Evolutionary conservation across 2,888 invertebrate species (phyloP).

Genomic region (Meteorus cinctellus): DNA sequence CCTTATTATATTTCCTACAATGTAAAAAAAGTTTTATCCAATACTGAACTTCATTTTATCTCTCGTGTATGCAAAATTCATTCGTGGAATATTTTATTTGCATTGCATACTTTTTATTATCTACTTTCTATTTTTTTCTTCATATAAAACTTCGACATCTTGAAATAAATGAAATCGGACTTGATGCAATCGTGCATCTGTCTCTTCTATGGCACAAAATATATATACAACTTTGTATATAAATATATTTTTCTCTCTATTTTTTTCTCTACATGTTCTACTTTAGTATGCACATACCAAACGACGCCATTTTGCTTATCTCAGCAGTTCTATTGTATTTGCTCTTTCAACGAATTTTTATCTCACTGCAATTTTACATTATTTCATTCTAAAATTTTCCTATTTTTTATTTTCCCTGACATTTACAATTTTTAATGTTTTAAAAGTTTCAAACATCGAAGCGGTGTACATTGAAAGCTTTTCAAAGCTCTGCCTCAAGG

Average conservation of each 20-base stretch:
- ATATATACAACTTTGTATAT: too few relatives aligned
- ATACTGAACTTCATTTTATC: background rate
- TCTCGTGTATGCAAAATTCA: background rate
- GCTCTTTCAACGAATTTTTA: background rate
- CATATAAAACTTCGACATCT: background rate
- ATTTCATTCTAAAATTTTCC: background rate
- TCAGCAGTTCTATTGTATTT: conserved; percentile 8
- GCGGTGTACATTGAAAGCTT: background rate
- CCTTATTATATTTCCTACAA: too few relatives aligned
- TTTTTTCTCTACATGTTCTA: background rate
- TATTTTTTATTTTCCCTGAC: background rate
- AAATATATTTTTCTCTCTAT: background rate
- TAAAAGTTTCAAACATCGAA: background rate
- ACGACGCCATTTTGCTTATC: background rate
- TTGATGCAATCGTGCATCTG: background rate
- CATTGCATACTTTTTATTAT: background rate
- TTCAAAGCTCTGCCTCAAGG: background rate
- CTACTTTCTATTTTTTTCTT: too few relatives aligned
- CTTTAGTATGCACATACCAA: background rate
- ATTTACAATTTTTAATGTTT: background rate
- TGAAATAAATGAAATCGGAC: background rate
- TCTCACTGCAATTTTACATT: background rate
- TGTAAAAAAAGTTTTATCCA: background rate
- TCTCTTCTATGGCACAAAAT: too few relatives aligned
- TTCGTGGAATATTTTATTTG: background rate